Evolutionary conservation across 53 echinoderm and acorn worm species (phyloP), one percentile per base, ranked within the genome.

Genomic region (Mesocentrotus franciscanus): DNA sequence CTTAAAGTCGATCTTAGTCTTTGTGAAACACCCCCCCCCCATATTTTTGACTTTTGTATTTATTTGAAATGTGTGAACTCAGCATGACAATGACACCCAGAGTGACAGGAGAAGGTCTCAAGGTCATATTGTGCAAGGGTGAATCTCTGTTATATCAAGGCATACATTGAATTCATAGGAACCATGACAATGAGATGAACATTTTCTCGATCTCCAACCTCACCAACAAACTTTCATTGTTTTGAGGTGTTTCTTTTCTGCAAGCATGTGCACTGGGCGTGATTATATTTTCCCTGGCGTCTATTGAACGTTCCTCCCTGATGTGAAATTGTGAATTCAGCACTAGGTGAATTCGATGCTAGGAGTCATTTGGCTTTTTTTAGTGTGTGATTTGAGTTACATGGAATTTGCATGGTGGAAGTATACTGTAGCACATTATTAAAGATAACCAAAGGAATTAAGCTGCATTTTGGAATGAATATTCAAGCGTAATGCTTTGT

Each of bases 31-130:
- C n/a, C n/a, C n/a, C n/a, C n/a, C n/a, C n/a, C n/a, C n/a, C n/a
- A n/a, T 2, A 81, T 39, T 9, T 49, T 39, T 81, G 81, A 81
- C 17, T 81, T 81, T 36, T 39, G 15, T 1, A 1, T 42, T 81
- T 39, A 42, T 20, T 42, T 18, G 20, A 42, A 39, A 81, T 39
- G 81, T 81, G 81, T 10, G 17, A 42, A 20, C 81, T 22, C 81
- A 42, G 42, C 81, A 42, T 81, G 81, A 13, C 29, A 22, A 17
- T 42, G 81, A 81, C 81, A 81, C 81, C 33, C 22, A 20, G 9
- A 81, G 81, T 81, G 81, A 81, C 36, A 39, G 81, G 36, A 18
- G 36, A 42, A 81, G 81, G 81, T 81, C 49, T 49, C 81, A 81
- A 22, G 36, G 39, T 39, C 49, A 49, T 49, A 6, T 49, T 17